Conservation (phyloP, 2,113 vertebrate species). For the Cygnus buccinator region DNA sequence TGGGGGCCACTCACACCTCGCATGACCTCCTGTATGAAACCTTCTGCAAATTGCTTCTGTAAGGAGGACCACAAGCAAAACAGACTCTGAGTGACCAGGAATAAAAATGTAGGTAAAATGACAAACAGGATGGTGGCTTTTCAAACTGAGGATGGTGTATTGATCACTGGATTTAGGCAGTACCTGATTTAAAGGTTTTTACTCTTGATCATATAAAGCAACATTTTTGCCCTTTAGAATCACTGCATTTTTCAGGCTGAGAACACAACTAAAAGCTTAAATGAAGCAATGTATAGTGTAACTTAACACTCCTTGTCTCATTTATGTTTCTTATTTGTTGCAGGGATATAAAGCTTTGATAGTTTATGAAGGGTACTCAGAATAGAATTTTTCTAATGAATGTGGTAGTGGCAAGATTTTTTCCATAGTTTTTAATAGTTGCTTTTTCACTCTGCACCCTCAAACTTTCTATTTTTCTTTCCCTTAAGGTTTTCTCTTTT, state of each 20-base stretch:
- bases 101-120: background rate
- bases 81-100: background rate
- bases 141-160: background rate
- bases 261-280: background rate
- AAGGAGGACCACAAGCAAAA: background rate
- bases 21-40: background rate
- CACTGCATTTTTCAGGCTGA: background rate
- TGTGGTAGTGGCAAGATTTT: background rate
- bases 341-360: background rate
- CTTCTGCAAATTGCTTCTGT: background rate
- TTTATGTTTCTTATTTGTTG: conserved; percentile 21
- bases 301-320: background rate
- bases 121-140: background rate
- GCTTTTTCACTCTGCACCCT: background rate
- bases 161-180: background rate
- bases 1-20: accelerated
- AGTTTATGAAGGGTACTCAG: background rate
- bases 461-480: background rate
- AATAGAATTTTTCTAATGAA: background rate
- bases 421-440: background rate
- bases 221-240: background rate
- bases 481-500: background rate
- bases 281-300: background rate
- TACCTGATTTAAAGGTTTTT: background rate
- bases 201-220: background rate